Evolutionary conservation across 2,888 invertebrate genomes (phyloP), one percentile per base, ranked within the genome.

Genomic region (Mystacides longicornis): DNA sequence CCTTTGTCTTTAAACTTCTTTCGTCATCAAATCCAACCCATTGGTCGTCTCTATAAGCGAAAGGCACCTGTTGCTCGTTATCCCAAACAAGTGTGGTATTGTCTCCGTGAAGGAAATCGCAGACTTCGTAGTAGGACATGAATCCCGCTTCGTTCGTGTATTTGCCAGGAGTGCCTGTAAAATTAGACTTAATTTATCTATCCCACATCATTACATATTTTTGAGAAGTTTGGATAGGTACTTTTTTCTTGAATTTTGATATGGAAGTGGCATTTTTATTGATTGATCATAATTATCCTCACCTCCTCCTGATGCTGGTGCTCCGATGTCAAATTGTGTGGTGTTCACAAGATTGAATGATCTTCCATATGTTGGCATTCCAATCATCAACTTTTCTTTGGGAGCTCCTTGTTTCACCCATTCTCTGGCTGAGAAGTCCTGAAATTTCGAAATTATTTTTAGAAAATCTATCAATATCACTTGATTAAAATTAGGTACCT

Each of bases 1-100:
- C 93, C 84, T 94, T 95, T 31, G 91, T 92, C 66, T 90, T 89
- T 19, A 94, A 80, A 64, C 92, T 92, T 63, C 94, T 81, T 66
- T 93, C 93, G 66, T 95, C 94, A 66, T 95, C 94, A 64, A 94
- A 95, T 57, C 94, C 94, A 23, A 94, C 91, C 94, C 94, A 94
- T 64, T 94, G 93, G 69, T 93, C 87, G 3, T 82, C 87, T 61
- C 86, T 82, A 71, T 94, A 94, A 0, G 94, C 93, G 69, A 96
- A 96, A 7, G 96, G 96, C 53, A 93, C 94, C 79, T 93, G 92
- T 67, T 94, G 94, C 64, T 94, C 94, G 61, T 93, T 93, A 68
- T 94, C 94, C 94, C 94, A 95, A 0, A 94, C 93, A 3, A 94
- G 77, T 0, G 93, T 94, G 0, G 93, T 94, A 68, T 93, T 93